These are phyloP conservation scores for Sinopyrophorus schimmeli DNA, from an alignment of 2,888 invertebrate species.

Conservation along the genomic window DNA sequence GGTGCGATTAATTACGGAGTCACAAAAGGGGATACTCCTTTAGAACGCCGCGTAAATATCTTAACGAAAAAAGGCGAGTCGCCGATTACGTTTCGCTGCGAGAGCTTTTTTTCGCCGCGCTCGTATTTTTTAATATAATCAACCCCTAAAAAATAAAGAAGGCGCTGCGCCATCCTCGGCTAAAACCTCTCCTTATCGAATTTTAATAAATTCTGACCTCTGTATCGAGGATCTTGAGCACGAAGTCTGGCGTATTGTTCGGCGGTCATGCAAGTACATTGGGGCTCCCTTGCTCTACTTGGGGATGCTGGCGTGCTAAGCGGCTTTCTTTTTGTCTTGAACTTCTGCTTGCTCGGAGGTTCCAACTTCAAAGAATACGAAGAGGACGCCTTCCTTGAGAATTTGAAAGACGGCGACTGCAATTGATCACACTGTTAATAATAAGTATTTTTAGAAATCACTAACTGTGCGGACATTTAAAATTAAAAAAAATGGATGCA, in stretches of 20 bases:
- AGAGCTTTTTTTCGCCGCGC: no score
- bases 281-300: conserved; percentile 83
- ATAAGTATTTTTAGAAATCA: conserved; percentile 48
- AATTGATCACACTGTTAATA: conserved; percentile 65
- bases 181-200: no score
- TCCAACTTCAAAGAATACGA: conserved; percentile 95
- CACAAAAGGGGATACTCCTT: no score
- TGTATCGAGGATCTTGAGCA: conserved; percentile 80
- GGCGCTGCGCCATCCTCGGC: no score
- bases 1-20: no score
- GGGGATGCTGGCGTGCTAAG: conserved; percentile 93
- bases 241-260: conserved; percentile 87
- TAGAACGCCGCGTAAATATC: no score
- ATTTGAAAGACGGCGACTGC: conserved; percentile 97
- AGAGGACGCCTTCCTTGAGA: conserved; percentile 95
- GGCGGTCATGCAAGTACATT: conserved; percentile 94
- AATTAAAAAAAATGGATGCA: conserved; percentile 9
- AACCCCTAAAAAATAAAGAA: no score
- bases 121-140: no score
- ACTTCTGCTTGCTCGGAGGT: conserved; percentile 83
- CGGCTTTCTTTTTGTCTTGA: conserved; percentile 87
- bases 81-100: no score
- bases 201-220: conserved; percentile 54
- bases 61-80: no score
- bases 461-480: conserved; percentile 25